A percentile compares a stretch with the other conserved stretches of the same genome.
Conservation (phyloP, 1,140 invertebrate species). For the Drosophila mayri region DNA sequence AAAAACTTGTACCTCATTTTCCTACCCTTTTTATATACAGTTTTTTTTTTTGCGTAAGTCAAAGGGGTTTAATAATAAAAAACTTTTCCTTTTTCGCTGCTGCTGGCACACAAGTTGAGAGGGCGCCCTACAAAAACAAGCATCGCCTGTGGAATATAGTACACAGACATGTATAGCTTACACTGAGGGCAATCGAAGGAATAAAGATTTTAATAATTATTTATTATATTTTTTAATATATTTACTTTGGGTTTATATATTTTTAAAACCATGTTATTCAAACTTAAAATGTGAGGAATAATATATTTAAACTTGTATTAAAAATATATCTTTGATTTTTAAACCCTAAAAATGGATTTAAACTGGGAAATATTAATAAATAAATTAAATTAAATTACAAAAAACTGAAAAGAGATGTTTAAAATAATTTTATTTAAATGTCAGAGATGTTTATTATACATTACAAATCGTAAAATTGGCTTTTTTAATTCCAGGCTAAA, state of each 20-base stretch:
- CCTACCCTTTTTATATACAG: background rate
- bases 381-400: too few relatives aligned
- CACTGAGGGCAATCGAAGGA: background rate
- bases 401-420: too few relatives aligned
- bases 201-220: too few relatives aligned
- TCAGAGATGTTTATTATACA: background rate
- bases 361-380: too few relatives aligned
- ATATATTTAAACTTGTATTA: too few relatives aligned
- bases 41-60: slow-evolving; percentile 22
- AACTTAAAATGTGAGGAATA: background rate
- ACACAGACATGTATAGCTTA: slow-evolving; percentile 20
- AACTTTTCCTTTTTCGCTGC: slow-evolving; percentile 48
- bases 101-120: slow-evolving; percentile 41
- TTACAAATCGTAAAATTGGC: background rate
- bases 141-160: slow-evolving; percentile 37
- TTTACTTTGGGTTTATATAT: too few relatives aligned
- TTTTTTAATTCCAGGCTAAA: too few relatives aligned
- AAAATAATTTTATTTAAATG: background rate
- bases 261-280: background rate
- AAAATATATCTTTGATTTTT: background rate
- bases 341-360: background rate
- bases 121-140: slow-evolving; percentile 45
- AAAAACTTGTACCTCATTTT: slow-evolving; percentile 22
- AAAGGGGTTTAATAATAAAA: slow-evolving; percentile 39
- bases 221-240: too few relatives aligned